phyloP scores from a whole-genome alignment of 2,113 vertebrate genomes.

The Crocuta crocuta region DNA sequence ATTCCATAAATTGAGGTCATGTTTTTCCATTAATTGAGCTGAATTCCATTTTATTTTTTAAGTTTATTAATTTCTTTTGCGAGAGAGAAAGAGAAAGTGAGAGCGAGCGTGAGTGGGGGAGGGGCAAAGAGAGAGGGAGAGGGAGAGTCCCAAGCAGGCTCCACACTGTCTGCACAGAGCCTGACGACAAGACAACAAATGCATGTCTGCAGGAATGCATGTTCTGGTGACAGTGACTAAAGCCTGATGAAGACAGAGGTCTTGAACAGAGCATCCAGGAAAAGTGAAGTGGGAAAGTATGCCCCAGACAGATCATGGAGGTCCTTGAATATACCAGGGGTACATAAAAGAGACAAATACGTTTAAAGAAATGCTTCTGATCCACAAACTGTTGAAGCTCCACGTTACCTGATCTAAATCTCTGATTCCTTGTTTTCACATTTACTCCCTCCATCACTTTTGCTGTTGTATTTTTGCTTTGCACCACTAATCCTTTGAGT shows the following conservation, averaged over 20 bases:
- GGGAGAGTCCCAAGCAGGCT: no score
- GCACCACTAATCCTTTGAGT: not conserved
- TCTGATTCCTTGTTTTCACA: not conserved
- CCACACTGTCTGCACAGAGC: no score
- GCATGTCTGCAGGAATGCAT: not conserved
- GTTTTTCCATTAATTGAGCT: not conserved
- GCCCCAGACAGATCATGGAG: not conserved
- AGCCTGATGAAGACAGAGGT: not conserved
- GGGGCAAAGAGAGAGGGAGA: no score
- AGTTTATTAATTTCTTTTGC: no score
- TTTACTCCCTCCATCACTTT: constrained; percentile 1
- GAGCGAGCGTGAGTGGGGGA: no score
- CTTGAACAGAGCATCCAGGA: not conserved
- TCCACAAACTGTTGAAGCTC: not conserved
- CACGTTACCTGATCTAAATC: not conserved
- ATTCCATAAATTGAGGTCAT: not conserved
- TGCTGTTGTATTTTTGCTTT: not conserved
- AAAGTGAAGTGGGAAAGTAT: not conserved
- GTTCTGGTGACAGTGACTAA: not conserved
- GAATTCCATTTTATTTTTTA: not conserved
- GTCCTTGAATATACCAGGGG: not conserved
- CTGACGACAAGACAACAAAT: not conserved
- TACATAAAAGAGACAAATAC: not conserved
- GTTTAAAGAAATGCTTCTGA: constrained; percentile 8
- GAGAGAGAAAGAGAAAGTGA: no score